Conservation (phyloP, 2,888 invertebrate genomes). For the Ormyrus labotus region DNA sequence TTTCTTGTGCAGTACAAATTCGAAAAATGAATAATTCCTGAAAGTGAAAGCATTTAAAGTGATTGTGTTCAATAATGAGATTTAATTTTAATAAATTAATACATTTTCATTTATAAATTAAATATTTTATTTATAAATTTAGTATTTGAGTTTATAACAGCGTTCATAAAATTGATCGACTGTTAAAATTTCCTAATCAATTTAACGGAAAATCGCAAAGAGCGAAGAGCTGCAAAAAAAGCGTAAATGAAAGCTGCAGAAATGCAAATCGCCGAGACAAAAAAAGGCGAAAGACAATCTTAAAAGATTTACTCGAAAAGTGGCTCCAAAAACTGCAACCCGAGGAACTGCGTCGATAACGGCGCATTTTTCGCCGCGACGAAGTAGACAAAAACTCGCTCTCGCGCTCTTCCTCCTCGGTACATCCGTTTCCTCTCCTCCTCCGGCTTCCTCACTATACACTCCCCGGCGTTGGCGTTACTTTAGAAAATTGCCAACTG, state of each 20-base stretch:
- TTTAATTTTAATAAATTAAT: too few species aligned
- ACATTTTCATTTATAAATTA: too few species aligned
- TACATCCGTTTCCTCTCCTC: background rate
- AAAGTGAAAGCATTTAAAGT: too few species aligned
- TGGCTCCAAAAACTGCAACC: background rate
- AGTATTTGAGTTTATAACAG: too few species aligned
- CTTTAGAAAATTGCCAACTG: constrained; percentile 68
- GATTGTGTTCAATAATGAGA: too few species aligned
- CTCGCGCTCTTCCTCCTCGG: constrained; percentile 25
- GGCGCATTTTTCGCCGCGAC: background rate
- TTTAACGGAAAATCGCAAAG: too few species aligned
- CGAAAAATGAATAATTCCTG: background rate
- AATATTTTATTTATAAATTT: too few species aligned
- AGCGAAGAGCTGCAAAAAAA: too few species aligned
- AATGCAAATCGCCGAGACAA: background rate
- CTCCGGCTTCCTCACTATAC: constrained; percentile 8
- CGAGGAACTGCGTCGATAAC: background rate
- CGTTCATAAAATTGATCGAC: too few species aligned
- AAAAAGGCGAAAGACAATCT: background rate
- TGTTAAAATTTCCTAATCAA: too few species aligned
- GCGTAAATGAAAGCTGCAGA: background rate
- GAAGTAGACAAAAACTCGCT: constrained; percentile 8
- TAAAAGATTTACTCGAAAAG: background rate
- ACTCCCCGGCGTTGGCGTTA: constrained; percentile 59
- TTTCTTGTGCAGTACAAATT: too few species aligned